Percentiles rank a stretch among this genome's conserved stretches.
phyloP scores from a whole-genome alignment of 2,113 vertebrate species.

The Prinia subflava region DNA sequence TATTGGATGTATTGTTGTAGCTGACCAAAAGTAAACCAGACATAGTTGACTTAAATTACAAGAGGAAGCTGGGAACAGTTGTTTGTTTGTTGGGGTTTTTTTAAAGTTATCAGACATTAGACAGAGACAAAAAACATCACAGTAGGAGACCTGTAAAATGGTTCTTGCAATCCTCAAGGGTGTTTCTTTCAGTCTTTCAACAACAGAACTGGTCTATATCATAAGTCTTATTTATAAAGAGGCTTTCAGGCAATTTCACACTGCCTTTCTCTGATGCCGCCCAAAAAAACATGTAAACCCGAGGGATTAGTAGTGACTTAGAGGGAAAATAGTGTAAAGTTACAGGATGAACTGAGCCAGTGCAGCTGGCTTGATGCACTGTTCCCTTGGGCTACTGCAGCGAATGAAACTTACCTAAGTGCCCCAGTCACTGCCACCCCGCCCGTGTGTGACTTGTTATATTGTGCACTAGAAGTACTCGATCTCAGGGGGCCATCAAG shows the following conservation, averaged over 20 bases:
- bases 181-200: constrained; percentile 69
- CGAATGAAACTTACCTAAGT: constrained; percentile 70
- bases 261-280: constrained; percentile 71
- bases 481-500: constrained; percentile 36
- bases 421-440: constrained; percentile 39
- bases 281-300: constrained; percentile 77
- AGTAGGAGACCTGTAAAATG: constrained; percentile 58
- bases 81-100: neutral
- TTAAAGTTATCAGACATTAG: constrained; percentile 54
- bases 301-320: constrained; percentile 78
- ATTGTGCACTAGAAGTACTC: constrained; percentile 26
- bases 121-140: constrained; percentile 33
- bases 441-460: constrained; percentile 13
- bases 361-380: constrained; percentile 63
- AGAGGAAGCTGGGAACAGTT: neutral
- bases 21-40: neutral
- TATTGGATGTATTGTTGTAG: neutral
- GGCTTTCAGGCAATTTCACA: constrained; percentile 81
- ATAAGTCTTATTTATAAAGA: constrained; percentile 77
- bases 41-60: constrained; percentile 26
- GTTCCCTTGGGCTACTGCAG: constrained; percentile 66
- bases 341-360: constrained; percentile 65
- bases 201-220: constrained; percentile 69
- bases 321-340: constrained; percentile 76
- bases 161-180: constrained; percentile 50